Evolutionary conservation across 2,888 invertebrate species (phyloP), one percentile per base, ranked within the genome.

Genomic region (Pollenia labialis): DNA sequence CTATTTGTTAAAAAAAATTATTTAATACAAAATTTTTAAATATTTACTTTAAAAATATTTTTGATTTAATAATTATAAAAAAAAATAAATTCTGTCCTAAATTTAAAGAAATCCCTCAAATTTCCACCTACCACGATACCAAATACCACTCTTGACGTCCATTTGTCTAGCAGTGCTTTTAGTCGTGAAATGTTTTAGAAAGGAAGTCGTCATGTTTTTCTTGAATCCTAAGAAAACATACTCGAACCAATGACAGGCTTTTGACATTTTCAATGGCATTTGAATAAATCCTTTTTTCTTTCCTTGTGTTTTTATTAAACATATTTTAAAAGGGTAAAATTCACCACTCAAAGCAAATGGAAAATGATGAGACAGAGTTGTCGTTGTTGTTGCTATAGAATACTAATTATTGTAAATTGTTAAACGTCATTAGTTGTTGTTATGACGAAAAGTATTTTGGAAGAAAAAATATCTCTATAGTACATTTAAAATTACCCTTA

Each of bases 201-300:
- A 62, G 62, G 44, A 81, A 74, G 42, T 64, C 87, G 81, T 81
- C 77, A 84, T 84, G 42, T 84, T 87, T 76, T 75, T 50, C n/a
- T 68, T 46, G 62, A 84, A 79, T 84, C 87, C 87, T 87, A 87
- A 84, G 72, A 84, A 76, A 87, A 87, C 81, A 84, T 32, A 23
- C 42, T 54, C 32, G 40, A 68, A 75, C 81, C 81, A 87, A 79
- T 87, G 84, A 87, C 81, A 84, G 50, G 56, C 74, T 81, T 84
- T 84, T 87, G 87, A 87, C 87, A 84, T 87, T 69, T 75, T 87
- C 84, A 81, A 87, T 74, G 46, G 76, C 56, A 79, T 87, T 87
- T 84, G 84, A 74, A 74, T 85, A 84, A 85, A 60, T 77, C 84
- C 77, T 52, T 79, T 81, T 54, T 50, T 50, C 8, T 50, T 32